These are phyloP conservation scores for Cynopterus brachyotis DNA, from an alignment of 2,113 vertebrate genomes.

Conservation along the genomic window DNA sequence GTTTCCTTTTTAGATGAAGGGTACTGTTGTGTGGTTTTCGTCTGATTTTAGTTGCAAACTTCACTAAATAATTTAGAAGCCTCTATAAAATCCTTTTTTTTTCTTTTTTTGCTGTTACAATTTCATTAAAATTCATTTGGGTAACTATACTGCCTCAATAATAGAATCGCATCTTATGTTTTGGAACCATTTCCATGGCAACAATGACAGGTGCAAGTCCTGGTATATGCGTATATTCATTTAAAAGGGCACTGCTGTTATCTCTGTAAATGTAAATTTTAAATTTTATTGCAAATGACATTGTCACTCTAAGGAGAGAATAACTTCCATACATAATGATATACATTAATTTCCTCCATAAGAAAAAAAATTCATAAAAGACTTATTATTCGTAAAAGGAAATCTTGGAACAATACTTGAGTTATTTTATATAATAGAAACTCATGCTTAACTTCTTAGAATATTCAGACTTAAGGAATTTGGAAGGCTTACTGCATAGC, in stretches of 20 bases:
- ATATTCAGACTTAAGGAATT: neutral
- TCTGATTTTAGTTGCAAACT: constrained; percentile 53
- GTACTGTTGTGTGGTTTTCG: neutral
- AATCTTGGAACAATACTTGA: constrained; percentile 14
- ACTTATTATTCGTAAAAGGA: neutral
- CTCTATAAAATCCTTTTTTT: constrained; percentile 47
- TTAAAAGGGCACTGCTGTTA: constrained; percentile 76
- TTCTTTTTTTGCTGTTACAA: neutral
- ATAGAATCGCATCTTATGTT: constrained; percentile 64
- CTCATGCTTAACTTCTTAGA: neutral
- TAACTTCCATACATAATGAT: constrained; percentile 8
- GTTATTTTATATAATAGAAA: constrained; percentile 35
- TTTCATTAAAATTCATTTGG: constrained; percentile 72
- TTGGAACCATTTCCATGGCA: constrained; percentile 79
- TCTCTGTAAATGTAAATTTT: constrained; percentile 27
- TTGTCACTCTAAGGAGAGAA: neutral
- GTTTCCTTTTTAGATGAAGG: constrained; percentile 24
- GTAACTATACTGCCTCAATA: constrained; percentile 66
- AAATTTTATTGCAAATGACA: constrained; percentile 43
- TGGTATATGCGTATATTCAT: constrained; percentile 51
- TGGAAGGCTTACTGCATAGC: neutral
- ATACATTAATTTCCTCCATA: constrained; percentile 20
- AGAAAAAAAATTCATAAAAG: constrained; percentile 9
- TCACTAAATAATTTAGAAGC: constrained; percentile 69
- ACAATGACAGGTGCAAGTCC: constrained; percentile 65